phyloP scores from a whole-genome alignment of 2,113 vertebrate species.

The Cyanoliseus patagonus region DNA sequence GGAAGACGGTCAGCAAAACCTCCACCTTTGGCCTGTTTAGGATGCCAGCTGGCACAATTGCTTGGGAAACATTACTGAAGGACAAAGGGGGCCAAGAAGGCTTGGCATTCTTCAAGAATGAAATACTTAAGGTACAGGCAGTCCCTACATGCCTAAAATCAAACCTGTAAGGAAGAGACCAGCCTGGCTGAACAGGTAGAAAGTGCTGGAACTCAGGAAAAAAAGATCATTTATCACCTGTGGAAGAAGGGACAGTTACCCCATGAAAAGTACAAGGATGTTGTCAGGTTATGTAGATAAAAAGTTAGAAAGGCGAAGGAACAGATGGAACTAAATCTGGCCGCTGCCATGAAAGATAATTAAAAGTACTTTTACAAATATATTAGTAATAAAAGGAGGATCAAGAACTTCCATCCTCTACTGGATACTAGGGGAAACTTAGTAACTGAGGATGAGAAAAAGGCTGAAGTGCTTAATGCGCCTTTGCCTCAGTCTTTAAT shows the following conservation, averaged over 20 bases:
- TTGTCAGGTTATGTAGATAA: not conserved
- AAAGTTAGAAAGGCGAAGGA: not conserved
- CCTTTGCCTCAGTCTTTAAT: not conserved
- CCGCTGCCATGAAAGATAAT: not conserved
- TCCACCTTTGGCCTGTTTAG: not conserved
- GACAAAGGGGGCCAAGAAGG: not conserved
- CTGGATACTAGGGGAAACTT: not conserved
- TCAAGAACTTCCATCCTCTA: not conserved
- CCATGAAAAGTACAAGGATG: not conserved
- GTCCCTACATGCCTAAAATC: not conserved
- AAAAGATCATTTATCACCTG: not conserved
- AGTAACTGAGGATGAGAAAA: not conserved
- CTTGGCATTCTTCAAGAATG: not conserved
- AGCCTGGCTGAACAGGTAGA: not conserved
- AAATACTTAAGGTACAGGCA: not conserved
- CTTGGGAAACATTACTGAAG: not conserved
- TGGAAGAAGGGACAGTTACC: not conserved
- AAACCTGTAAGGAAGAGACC: not conserved
- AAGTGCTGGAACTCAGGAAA: not conserved
- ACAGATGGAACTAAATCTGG: not conserved
- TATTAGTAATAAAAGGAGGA: not conserved
- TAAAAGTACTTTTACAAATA: not conserved
- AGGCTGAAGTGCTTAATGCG: not conserved
- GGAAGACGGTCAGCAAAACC: not conserved
- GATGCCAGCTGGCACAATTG: not conserved